phyloP scores from a whole-genome alignment of 2,797 vertebrate genomes.

The Chanos chanos region DNA sequence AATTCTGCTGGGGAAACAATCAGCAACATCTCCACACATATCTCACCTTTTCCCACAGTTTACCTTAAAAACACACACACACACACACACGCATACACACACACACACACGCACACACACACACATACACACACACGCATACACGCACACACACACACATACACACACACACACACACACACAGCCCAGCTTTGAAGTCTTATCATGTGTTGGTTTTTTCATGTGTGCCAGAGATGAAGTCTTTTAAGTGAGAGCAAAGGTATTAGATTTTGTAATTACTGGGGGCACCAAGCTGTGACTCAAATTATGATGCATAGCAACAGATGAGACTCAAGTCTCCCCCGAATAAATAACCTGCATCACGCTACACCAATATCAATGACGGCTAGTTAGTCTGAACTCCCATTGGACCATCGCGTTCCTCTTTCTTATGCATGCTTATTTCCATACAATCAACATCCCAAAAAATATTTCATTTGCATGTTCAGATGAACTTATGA shows the following conservation, averaged over 20 bases:
- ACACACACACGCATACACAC: no score
- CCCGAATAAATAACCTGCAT: conserved; percentile 38
- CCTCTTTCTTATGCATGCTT: background rate
- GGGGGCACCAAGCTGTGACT: conserved; percentile 73
- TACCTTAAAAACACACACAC: conserved; percentile 39
- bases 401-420: conserved; percentile 13
- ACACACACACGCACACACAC: no score
- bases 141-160: no score
- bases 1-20: conserved; percentile 11
- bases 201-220: conserved; percentile 69
- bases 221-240: conserved; percentile 70
- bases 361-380: conserved; percentile 5
- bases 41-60: conserved; percentile 30
- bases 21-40: conserved; percentile 23
- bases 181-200: conserved; percentile 65
- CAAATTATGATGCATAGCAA: conserved; percentile 71
- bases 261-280: conserved; percentile 72
- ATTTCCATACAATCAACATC: conserved; percentile 1
- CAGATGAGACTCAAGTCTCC: conserved; percentile 62
- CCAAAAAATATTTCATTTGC: background rate
- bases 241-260: conserved; percentile 75
- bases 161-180: no score
- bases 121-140: no score
- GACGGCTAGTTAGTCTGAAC: conserved; percentile 9
- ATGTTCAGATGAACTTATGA: conserved; percentile 3